Evolutionary conservation across 2,888 invertebrate genomes (phyloP), one percentile per base, ranked within the genome.

Genomic region (Eupithecia subumbrata): DNA sequence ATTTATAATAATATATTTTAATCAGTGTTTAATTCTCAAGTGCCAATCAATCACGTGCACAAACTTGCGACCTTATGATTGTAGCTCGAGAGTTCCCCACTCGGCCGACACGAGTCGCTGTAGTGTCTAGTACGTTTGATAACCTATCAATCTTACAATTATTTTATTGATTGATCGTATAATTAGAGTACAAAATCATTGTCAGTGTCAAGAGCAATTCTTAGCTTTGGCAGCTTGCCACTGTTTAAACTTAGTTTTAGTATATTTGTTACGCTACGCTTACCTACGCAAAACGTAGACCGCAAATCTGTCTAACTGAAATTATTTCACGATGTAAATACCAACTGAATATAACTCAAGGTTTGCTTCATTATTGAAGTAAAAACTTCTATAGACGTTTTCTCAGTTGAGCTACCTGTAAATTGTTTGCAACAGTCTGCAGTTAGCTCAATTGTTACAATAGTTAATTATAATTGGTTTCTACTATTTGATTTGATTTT

Each of bases 141-240:
- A 60, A 60, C 60, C 12, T 60, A 25, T 25, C 60, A 14, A 12
- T 60, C 12, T 25, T 25, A 5, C 8, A 22, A n/a, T 56, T 56
- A 22, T 56, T 22, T 56, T 11, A 56, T 11, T 25, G 12, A 25
- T 60, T 60, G 60, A 60, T 14, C 25, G 60, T 60, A 60, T 60
- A 60, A 25, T 60, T 60, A 60, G 60, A 3, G 5, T 5, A 60
- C 12, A 60, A 25, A 60, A 22, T 56, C 22, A 56, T 4, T 14
- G 60, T 25, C 60, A 60, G 25, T 22, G 52, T 56, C 56, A 60
- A 60, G 25, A 25, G 60, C 14, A 60, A 60, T 60, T 60, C 60
- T 60, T 25, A 25, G 60, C 9, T 60, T 60, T 60, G 60, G 60
- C 60, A 60, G 12, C n/a, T 12, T 25, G 60, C 60, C 60, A 60